These are phyloP conservation scores for Psophia crepitans DNA, from an alignment of 2,113 vertebrate species.

Conservation along the genomic window DNA sequence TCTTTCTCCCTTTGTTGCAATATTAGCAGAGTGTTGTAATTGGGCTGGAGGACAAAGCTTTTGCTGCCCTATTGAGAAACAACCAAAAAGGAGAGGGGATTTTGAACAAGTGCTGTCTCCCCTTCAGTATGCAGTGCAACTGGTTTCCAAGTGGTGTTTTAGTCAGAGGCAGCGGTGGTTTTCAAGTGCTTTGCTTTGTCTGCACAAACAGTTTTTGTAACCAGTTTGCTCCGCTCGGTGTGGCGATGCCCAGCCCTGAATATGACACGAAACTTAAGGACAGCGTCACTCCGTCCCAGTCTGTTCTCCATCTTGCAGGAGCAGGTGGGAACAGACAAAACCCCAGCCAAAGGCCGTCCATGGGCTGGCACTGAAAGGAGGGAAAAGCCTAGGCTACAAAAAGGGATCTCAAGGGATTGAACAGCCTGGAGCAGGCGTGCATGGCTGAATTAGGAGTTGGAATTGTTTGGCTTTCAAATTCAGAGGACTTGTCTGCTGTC, in stretches of 20 bases:
- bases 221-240: background rate
- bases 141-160: conserved; percentile 24
- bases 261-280: background rate
- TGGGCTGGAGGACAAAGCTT: conserved; percentile 9
- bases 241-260: conserved; percentile 9
- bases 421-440: background rate
- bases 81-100: background rate
- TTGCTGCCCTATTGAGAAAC: background rate
- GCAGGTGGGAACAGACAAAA: conserved; percentile 52
- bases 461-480: conserved; percentile 44
- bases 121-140: conserved; percentile 14
- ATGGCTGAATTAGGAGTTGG: background rate
- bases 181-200: conserved; percentile 36
- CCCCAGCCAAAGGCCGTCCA: background rate
- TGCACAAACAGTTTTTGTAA: conserved; percentile 11
- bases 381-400: background rate
- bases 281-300: background rate
- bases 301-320: conserved; percentile 20
- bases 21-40: conserved; percentile 28
- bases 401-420: conserved; percentile 16
- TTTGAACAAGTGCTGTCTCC: conserved; percentile 29
- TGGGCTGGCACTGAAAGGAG: background rate
- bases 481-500: conserved; percentile 28
- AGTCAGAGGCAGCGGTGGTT: background rate
- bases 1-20: conserved; percentile 23